Percentiles rank a stretch among this genome's conserved stretches.
These are phyloP conservation scores for Bufo gargarizans DNA, from an alignment of 2,113 vertebrate genomes.

Conservation along the genomic window DNA sequence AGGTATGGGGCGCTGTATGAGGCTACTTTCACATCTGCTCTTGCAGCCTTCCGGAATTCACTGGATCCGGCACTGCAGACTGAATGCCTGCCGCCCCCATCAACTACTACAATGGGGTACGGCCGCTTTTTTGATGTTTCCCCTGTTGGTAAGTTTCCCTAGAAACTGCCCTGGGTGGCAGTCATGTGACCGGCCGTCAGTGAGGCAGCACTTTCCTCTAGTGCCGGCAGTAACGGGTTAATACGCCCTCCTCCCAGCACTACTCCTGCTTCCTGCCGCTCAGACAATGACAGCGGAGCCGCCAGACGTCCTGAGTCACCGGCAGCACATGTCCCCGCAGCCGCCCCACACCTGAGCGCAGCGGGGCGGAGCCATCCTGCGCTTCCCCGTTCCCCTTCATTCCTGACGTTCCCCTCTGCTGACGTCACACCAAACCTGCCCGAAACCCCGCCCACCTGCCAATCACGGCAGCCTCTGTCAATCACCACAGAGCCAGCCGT, in stretches of 20 bases:
- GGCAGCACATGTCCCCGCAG: constrained; percentile 2
- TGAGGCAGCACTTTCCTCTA: no score
- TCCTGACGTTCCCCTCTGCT: constrained; percentile 39
- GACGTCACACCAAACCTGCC: constrained; percentile 17
- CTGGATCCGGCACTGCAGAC: no score
- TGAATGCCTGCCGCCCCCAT: no score
- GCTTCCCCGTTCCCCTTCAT: constrained; percentile 19
- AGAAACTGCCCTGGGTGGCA: no score
- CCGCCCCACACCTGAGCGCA: constrained; percentile 29
- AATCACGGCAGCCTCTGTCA: not conserved
- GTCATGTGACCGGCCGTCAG: no score
- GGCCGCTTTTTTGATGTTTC: no score
- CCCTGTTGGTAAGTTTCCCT: no score
- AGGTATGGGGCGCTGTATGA: no score
- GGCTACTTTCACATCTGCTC: no score
- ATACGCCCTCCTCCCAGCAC: not conserved
- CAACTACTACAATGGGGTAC: no score
- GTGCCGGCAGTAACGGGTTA: not conserved
- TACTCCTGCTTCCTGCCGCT: not conserved
- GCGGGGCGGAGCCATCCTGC: not conserved
- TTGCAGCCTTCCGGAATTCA: no score
- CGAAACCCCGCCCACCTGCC: not conserved
- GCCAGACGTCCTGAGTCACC: not conserved
- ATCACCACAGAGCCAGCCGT: not conserved
- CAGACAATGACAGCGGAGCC: not conserved